Evolutionary conservation across 2,113 vertebrate species (phyloP).

Genomic region (Chascanopsetta lugubris): DNA sequence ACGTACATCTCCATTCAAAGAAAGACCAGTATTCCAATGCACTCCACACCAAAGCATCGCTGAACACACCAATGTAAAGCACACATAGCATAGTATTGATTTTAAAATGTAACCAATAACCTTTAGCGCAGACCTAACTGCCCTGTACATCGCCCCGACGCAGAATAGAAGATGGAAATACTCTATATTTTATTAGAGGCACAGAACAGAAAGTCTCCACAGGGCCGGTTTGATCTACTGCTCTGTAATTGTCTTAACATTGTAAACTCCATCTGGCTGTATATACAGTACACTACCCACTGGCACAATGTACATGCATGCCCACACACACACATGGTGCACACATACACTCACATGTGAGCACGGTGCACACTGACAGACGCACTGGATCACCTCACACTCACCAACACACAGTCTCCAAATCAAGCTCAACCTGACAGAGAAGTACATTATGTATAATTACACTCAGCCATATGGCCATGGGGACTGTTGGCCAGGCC

Average conservation of each 20-base stretch:
- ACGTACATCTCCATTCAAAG: no score
- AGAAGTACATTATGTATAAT: conserved; percentile 62
- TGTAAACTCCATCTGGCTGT: conserved; percentile 36
- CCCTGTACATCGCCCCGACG: neutral
- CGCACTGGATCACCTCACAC: neutral
- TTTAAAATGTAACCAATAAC: no score
- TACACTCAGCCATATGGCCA: conserved; percentile 70
- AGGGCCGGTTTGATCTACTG: neutral
- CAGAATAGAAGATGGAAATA: neutral
- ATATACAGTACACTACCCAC: conserved; percentile 18
- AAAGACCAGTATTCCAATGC: no score
- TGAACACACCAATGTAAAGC: no score
- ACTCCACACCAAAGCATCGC: no score
- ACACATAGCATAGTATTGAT: no score
- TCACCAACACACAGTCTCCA: conserved; percentile 31
- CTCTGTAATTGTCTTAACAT: conserved; percentile 1
- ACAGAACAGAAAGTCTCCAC: neutral
- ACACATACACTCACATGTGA: neutral
- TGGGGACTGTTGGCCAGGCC: conserved; percentile 58
- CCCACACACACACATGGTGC: conserved; percentile 7
- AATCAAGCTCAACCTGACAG: conserved; percentile 42
- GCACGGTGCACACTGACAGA: conserved; percentile 11
- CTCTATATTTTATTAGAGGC: neutral
- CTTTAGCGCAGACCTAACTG: neutral
- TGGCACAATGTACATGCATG: conserved; percentile 23